phyloP scores from a whole-genome alignment of 92 coral and sea anemone species.

The Zoanthus sansibaricus region DNA sequence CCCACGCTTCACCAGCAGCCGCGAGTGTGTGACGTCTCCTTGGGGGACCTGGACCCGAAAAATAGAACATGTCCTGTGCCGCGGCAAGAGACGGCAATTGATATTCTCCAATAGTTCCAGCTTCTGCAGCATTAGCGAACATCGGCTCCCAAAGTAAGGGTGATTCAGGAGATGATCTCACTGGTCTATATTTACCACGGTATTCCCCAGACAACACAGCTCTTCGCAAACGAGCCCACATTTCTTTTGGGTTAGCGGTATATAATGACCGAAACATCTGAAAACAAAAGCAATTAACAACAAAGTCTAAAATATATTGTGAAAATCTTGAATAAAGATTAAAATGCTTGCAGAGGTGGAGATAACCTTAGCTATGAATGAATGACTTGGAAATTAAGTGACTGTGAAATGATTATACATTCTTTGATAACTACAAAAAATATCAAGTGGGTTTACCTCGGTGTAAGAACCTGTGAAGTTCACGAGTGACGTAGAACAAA shows the following conservation, averaged over 20 bases:
- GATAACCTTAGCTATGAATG: background rate
- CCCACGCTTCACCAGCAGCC: conserved; percentile 49
- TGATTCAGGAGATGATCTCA: conserved; percentile 42
- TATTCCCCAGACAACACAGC: conserved; percentile 82
- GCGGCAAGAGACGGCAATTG: conserved; percentile 34
- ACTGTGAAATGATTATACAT: no score
- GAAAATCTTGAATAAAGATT: background rate
- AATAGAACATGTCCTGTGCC: conserved; percentile 44
- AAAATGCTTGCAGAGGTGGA: background rate
- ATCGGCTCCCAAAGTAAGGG: conserved; percentile 84
- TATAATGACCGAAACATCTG: conserved; percentile 19
- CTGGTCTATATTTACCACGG: conserved; percentile 47
- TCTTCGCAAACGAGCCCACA: conserved; percentile 81
- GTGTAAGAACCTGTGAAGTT: no score
- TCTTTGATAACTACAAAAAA: no score
- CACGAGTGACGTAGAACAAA: no score
- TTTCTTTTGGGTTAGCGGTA: conserved; percentile 59
- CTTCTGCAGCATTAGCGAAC: conserved; percentile 69
- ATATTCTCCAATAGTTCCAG: conserved; percentile 54
- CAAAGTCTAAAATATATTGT: background rate
- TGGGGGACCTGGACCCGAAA: conserved; percentile 80
- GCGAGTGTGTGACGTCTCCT: conserved; percentile 41
- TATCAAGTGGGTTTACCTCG: no score
- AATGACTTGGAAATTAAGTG: no score
- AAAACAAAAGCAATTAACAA: background rate